Evolutionary conservation across 2,797 vertebrate species (phyloP).

Genomic region (Chlorospingus semifuscus): DNA sequence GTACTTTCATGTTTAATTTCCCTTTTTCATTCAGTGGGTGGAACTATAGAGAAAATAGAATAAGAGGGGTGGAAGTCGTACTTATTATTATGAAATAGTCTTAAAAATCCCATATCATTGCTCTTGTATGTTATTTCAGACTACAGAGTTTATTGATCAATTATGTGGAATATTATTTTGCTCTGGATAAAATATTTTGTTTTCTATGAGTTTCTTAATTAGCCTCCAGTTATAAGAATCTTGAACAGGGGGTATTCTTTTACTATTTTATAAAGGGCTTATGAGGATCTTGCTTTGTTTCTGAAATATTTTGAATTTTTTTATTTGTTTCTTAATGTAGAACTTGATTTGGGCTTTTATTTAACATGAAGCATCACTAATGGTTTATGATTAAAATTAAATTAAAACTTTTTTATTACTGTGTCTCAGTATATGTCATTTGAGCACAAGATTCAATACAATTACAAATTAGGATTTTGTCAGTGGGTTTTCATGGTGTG

Average conservation of each 20-base stretch:
- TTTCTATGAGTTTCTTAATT: background rate
- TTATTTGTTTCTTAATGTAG: background rate
- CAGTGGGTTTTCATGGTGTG: background rate
- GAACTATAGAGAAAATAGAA: background rate
- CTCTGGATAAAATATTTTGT: background rate
- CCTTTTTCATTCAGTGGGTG: background rate
- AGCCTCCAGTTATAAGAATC: background rate
- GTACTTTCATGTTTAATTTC: background rate
- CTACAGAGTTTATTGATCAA: background rate
- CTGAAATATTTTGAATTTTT: background rate
- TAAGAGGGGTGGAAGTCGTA: background rate
- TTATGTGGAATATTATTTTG: background rate
- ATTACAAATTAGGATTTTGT: background rate
- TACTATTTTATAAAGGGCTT: background rate
- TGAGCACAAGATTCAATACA: background rate
- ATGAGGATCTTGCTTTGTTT: background rate
- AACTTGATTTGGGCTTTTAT: background rate
- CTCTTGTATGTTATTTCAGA: background rate
- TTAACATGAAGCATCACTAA: background rate
- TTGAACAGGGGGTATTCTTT: background rate
- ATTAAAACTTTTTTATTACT: background rate
- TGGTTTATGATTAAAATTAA: background rate
- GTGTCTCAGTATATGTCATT: background rate
- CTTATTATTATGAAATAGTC: background rate
- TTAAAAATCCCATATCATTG: accelerated